Evolutionary conservation across 1,140 invertebrate genomes (phyloP).

Genomic region (Sinonovacula constricta): DNA sequence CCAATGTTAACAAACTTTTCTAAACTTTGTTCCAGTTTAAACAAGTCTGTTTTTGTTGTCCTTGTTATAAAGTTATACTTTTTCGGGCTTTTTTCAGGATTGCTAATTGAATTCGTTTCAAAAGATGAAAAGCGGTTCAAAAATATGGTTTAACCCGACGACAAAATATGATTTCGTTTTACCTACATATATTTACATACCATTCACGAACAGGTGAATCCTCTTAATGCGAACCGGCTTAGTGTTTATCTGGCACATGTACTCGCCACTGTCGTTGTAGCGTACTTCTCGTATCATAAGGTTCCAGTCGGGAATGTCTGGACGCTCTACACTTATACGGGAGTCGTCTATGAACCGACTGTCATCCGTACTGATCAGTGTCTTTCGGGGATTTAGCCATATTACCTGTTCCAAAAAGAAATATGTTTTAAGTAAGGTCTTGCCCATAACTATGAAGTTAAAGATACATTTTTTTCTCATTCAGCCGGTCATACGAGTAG

Average conservation of each 20-base stretch:
- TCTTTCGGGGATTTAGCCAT: constrained; percentile 64
- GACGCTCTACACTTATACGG: constrained; percentile 67
- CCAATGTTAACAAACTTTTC: too few relatives aligned
- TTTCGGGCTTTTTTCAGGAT: background rate
- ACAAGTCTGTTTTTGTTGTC: background rate
- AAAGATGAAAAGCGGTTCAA: background rate
- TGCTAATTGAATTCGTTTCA: background rate
- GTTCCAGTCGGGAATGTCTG: constrained; percentile 70
- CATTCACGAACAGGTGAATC: constrained; percentile 67
- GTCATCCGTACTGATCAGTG: constrained; percentile 63
- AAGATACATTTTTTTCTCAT: background rate
- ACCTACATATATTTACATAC: constrained; percentile 48
- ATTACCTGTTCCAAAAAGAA: constrained; percentile 58
- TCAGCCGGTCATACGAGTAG: too few relatives aligned
- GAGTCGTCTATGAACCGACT: constrained; percentile 67
- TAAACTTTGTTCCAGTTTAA: background rate
- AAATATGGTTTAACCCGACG: too few relatives aligned
- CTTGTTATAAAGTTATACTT: background rate
- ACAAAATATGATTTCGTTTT: background rate
- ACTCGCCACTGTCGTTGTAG: constrained; percentile 67
- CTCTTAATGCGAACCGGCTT: constrained; percentile 61
- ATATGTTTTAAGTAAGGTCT: background rate
- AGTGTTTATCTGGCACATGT: constrained; percentile 73
- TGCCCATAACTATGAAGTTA: background rate
- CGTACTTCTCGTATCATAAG: constrained; percentile 66